These are phyloP conservation scores for Chloromyia formosa DNA, from an alignment of 2,888 invertebrate genomes.

Conservation along the genomic window DNA sequence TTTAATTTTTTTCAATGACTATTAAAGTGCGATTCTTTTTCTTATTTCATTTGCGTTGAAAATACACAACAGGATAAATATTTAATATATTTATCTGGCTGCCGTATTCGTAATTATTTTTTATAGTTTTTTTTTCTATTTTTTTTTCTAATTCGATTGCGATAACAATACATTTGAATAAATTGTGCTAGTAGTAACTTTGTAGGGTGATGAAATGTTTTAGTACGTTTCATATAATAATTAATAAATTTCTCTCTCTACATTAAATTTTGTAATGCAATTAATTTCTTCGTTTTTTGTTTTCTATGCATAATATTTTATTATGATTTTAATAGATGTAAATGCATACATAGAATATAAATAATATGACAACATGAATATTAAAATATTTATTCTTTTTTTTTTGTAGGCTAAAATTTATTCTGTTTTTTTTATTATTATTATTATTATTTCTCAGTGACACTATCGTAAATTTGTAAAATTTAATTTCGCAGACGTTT, in stretches of 20 bases:
- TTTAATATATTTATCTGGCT: conserved; percentile 2
- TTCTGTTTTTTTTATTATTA: too few relatives aligned
- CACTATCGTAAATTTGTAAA: too few relatives aligned
- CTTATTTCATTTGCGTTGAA: neutral
- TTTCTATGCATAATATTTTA: neutral
- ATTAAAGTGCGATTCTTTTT: neutral
- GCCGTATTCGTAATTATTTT: too few relatives aligned
- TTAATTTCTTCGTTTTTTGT: neutral
- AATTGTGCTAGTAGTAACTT: conserved; percentile 30
- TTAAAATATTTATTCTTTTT: conserved; percentile 18
- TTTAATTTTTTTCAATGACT: neutral
- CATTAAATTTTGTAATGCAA: neutral
- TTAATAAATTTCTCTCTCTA: neutral
- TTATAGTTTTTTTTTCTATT: too few relatives aligned
- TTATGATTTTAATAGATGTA: too few relatives aligned
- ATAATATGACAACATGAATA: conserved; percentile 19
- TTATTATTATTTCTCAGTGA: too few relatives aligned
- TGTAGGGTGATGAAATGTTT: neutral
- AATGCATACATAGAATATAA: conserved; percentile 6
- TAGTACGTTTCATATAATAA: too few relatives aligned
- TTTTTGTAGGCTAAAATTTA: too few relatives aligned
- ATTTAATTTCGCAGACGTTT: too few relatives aligned
- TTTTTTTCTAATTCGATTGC: too few relatives aligned
- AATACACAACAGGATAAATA: conserved; percentile 24
- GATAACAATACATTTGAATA: conserved; percentile 31